These are phyloP conservation scores for Porites lobata DNA, from an alignment of 92 coral and sea anemone genomes.

Conservation along the genomic window DNA sequence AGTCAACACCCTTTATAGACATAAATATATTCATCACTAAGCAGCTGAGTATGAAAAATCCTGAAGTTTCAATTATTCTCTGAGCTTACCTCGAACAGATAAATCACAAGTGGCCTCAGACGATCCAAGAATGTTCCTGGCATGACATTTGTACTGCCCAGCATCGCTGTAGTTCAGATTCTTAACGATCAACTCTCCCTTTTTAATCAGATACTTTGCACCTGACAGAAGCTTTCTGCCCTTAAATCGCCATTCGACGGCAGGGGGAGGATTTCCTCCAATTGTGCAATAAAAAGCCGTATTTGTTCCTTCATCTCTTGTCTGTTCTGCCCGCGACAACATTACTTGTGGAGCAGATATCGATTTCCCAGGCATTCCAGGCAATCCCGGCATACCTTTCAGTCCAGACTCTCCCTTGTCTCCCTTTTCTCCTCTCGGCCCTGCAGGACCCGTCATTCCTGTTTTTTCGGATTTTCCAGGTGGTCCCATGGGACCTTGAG, in stretches of 20 bases:
- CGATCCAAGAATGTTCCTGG: conserved; percentile 26
- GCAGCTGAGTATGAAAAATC: neutral
- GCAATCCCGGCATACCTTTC: conserved; percentile 22
- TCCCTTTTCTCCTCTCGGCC: conserved; percentile 24
- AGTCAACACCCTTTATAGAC: too few species aligned
- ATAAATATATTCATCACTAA: neutral
- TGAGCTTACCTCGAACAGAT: neutral
- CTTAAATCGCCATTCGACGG: conserved; percentile 27
- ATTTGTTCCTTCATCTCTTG: conserved; percentile 31
- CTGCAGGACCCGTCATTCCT: neutral
- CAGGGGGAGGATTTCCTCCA: conserved; percentile 30
- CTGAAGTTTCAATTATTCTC: neutral
- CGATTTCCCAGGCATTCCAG: conserved; percentile 24
- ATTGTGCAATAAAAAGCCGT: conserved; percentile 32
- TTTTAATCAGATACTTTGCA: neutral
- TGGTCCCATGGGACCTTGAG: conserved; percentile 21
- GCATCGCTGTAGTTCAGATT: conserved; percentile 22
- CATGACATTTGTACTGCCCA: conserved; percentile 23
- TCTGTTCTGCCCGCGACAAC: conserved; percentile 28
- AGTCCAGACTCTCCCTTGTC: neutral
- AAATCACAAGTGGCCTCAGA: neutral
- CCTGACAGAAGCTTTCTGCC: neutral
- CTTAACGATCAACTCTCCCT: conserved; percentile 6
- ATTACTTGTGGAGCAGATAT: conserved; percentile 32
- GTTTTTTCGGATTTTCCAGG: too few species aligned